Percentiles rank a stretch among this genome's conserved stretches.
Conservation (phyloP, 2,888 invertebrate genomes). For the Gisinianus flammeolus region DNA sequence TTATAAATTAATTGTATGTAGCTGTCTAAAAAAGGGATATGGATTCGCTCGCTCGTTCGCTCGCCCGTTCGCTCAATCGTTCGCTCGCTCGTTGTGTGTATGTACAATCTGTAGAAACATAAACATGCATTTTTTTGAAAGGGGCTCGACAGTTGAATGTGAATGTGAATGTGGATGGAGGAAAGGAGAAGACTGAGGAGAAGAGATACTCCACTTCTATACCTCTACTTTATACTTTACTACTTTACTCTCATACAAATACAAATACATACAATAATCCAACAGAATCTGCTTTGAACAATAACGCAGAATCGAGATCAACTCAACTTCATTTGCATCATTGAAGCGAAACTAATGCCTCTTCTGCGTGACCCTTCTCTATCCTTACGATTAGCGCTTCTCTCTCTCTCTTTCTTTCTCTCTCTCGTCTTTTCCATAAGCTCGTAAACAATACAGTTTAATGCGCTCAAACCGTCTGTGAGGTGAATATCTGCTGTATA, state of each 20-base stretch:
- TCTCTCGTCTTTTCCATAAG: conserved; percentile 9
- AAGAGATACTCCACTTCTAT: not conserved
- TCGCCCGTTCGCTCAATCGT: not conserved
- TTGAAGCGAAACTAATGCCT: conserved; percentile 54
- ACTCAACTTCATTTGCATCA: conserved; percentile 32
- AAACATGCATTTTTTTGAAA: not conserved
- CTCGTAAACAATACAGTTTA: conserved; percentile 17
- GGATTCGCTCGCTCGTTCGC: no score
- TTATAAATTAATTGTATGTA: not conserved
- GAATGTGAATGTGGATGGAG: not conserved
- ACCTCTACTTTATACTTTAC: not conserved
- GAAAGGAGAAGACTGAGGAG: not conserved
- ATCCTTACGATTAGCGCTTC: not conserved
- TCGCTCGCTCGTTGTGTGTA: not conserved
- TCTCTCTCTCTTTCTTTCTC: not conserved
- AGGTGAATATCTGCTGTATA: not conserved
- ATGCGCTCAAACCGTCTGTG: conserved; percentile 16
- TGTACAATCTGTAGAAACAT: not conserved
- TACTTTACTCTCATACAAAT: not conserved
- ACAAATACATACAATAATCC: conserved; percentile 19
- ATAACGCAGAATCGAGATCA: conserved; percentile 26
- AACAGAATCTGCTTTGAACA: conserved; percentile 31
- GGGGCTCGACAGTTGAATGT: not conserved
- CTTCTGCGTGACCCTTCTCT: conserved; percentile 48
- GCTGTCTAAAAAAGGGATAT: no score